Evolutionary conservation across 2,113 vertebrate species (phyloP).

Genomic region (Ciconia boyciana): DNA sequence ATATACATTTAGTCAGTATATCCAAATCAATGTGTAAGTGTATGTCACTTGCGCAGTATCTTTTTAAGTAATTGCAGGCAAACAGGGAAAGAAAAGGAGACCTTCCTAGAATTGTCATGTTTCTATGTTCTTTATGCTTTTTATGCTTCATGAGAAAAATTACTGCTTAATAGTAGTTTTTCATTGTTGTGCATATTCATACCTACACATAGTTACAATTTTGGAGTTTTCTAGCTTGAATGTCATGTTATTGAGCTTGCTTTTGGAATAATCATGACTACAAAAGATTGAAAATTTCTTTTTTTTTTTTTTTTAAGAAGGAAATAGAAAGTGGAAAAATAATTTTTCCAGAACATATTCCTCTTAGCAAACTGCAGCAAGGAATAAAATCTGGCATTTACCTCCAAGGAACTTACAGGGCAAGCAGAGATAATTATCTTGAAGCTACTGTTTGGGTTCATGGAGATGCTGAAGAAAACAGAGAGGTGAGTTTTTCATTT

Average conservation of each 20-base stretch:
- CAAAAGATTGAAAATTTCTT: neutral
- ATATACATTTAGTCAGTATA: neutral
- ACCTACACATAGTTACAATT: neutral
- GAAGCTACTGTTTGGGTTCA: slow-evolving; percentile 95
- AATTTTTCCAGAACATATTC: slow-evolving; percentile 92
- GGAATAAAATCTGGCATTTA: slow-evolving; percentile 90
- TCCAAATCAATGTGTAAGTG: neutral
- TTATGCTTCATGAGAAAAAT: neutral
- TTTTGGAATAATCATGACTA: neutral
- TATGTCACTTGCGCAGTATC: neutral
- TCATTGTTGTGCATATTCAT: neutral
- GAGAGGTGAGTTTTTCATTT: slow-evolving; percentile 78
- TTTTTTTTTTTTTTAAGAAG: slow-evolving; percentile 71
- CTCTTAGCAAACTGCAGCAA: slow-evolving; percentile 90
- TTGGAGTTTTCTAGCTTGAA: neutral
- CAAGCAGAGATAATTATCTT: slow-evolving; percentile 95
- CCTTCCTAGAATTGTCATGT: neutral
- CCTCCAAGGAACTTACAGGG: slow-evolving; percentile 91
- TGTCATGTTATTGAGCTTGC: neutral
- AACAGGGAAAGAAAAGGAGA: neutral
- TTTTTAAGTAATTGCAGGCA: neutral
- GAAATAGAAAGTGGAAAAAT: slow-evolving; percentile 86
- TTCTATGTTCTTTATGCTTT: neutral
- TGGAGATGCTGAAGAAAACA: slow-evolving; percentile 83
- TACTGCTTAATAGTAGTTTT: neutral